Percentiles rank a stretch among this genome's conserved stretches.
Conservation (phyloP, 2,113 vertebrate species). For the Archocentrus centrarchus region DNA sequence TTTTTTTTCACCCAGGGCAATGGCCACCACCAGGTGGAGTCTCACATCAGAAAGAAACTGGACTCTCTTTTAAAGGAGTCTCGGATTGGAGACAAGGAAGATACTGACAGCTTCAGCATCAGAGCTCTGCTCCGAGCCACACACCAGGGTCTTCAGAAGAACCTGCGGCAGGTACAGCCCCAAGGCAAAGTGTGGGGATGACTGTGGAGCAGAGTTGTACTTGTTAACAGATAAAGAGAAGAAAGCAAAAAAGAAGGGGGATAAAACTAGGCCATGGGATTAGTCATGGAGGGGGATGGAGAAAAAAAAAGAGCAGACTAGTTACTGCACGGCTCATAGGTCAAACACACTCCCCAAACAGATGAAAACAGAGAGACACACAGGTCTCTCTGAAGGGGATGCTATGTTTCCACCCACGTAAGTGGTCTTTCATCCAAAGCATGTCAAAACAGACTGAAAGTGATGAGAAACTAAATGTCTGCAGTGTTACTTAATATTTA, state of each 20-base stretch:
- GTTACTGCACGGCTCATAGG: conserved; percentile 21
- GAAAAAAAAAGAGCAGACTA: conserved; percentile 25
- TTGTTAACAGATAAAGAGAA: conserved; percentile 5
- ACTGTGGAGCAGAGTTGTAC: not conserved
- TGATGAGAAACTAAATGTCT: conserved; percentile 61
- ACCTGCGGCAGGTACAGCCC: conserved; percentile 89
- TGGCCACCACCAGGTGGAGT: conserved; percentile 93
- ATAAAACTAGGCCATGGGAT: conserved; percentile 56
- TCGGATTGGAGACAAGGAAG: conserved; percentile 94
- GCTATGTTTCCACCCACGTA: not conserved
- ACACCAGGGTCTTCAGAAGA: conserved; percentile 90
- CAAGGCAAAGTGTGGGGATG: not conserved
- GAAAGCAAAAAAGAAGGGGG: not conserved
- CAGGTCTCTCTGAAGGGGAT: not conserved
- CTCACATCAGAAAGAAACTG: conserved; percentile 94
- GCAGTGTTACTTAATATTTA: conserved; percentile 75
- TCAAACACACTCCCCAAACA: conserved; percentile 29
- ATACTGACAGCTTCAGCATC: conserved; percentile 95
- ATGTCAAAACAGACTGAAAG: conserved; percentile 43
- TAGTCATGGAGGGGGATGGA: conserved; percentile 46
- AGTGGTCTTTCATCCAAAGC: conserved; percentile 13
- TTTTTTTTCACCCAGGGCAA: conserved; percentile 81
- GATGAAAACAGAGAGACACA: not conserved
- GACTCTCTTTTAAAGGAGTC: conserved; percentile 95
- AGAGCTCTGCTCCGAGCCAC: conserved; percentile 92